Evolutionary conservation across 2,888 invertebrate species (phyloP), one percentile per base, ranked within the genome.

Genomic region (Coecobrya sp.): DNA sequence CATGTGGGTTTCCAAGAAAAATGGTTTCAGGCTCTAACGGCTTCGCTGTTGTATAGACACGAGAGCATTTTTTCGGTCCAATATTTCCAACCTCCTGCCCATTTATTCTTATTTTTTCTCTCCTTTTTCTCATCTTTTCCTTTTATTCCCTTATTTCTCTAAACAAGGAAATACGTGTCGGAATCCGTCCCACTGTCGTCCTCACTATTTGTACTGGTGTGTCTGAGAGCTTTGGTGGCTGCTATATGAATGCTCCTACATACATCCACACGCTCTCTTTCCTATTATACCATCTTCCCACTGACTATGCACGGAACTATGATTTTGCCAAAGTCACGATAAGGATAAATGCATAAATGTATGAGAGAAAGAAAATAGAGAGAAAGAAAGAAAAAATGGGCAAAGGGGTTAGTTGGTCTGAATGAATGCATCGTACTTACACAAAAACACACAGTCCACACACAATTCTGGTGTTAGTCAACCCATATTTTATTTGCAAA

Each of bases 151-250:
- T 84, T 84, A 89, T 89, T 90, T 76, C 49, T 87, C 87, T 73
- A 91, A 91, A 91, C 87, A 91, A 87, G 91, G 68, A 91, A 87
- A 91, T 91, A 87, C 91, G 91, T 87, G 91, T 91, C 49, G 87
- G 91, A 91, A 91, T 91, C 84, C 91, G 84, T 91, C 91, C 87
- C 84, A 55, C 86, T 91, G 62, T 84, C 76, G 84, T 90, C 42
- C 76, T 25, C 65, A 82, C 68, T 55, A 84, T 84, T 55, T 82
- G 70, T 65, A 81, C 79, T 68, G 45, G 65, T 49, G 85, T 85
- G 85, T 68, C 49, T 79, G 25, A 16, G 25, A 36, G 22, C 10
- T 19, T 16, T 25, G 52, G 49, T 13, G 79, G 79, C 49, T 79
- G 45, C 27, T 79, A 11, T 5, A 1, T 68, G 30, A 4, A 19